Evolutionary conservation across 2,797 vertebrate genomes (phyloP).

Genomic region (Ptychadena robeensis): DNA sequence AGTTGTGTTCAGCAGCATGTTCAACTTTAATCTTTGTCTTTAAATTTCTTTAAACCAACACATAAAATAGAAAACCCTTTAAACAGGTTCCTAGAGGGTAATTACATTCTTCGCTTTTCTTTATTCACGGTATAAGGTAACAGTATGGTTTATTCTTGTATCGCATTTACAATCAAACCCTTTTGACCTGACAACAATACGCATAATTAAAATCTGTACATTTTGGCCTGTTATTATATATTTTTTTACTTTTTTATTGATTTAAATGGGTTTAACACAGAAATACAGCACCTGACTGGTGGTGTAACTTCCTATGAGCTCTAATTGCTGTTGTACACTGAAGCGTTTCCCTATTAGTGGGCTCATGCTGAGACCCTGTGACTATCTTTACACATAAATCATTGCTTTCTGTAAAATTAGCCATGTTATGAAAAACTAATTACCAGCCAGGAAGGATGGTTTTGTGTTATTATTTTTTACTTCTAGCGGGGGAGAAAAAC

Average conservation of each 20-base stretch:
- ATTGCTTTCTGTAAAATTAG: constrained; percentile 49
- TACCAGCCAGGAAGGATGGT: background rate
- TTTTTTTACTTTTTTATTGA: background rate
- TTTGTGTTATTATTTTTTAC: background rate
- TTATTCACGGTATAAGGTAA: background rate
- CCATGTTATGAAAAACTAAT: constrained; percentile 43
- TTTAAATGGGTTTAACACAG: background rate
- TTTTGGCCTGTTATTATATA: constrained; percentile 1
- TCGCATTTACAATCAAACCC: constrained; percentile 20
- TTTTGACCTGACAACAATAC: constrained; percentile 17
- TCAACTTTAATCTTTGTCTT: background rate
- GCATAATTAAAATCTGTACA: constrained; percentile 28
- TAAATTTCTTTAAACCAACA: background rate
- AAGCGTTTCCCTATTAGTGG: constrained; percentile 36
- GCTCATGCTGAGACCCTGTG: background rate
- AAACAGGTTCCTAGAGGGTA: background rate
- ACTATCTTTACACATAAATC: constrained; percentile 34
- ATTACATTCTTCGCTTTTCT: background rate
- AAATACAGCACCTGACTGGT: constrained; percentile 23
- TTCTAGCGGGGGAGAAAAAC: background rate
- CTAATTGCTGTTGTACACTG: constrained; percentile 46
- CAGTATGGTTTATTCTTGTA: background rate
- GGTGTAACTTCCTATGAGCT: constrained; percentile 1
- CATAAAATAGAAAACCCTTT: background rate
- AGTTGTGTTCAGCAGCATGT: background rate